phyloP scores from a whole-genome alignment of 1,140 invertebrate genomes.

The Macrotrachela quadricornifera region DNA sequence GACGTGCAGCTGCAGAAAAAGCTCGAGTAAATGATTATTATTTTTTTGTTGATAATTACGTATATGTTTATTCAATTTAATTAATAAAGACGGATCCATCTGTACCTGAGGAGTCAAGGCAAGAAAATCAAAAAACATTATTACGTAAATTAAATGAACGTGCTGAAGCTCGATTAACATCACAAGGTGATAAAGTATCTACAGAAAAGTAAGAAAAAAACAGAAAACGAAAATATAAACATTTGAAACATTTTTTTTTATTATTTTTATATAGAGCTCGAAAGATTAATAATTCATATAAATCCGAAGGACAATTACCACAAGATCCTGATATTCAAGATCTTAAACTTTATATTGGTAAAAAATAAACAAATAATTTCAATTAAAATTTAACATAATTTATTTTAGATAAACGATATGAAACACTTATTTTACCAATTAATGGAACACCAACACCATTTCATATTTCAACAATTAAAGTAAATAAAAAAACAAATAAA shows the following conservation, averaged over 20 bases:
- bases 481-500: constrained; percentile 11
- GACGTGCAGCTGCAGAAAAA: too few species aligned
- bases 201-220: constrained; percentile 41
- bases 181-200: constrained; percentile 51
- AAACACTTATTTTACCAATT: constrained; percentile 84
- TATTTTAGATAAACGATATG: constrained; percentile 69
- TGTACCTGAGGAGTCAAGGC: constrained; percentile 73
- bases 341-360: constrained; percentile 79
- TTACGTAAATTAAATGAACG: constrained; percentile 69
- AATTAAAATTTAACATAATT: background rate
- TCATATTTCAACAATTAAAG: constrained; percentile 91
- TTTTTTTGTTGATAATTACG: background rate
- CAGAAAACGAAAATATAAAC: background rate
- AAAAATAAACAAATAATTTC: constrained; percentile 17
- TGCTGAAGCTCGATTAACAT: constrained; percentile 67
- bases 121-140: constrained; percentile 84
- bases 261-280: constrained; percentile 35
- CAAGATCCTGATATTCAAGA: constrained; percentile 72
- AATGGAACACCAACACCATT: constrained; percentile 87
- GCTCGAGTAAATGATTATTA: background rate
- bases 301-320: constrained; percentile 70
- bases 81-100: constrained; percentile 42
- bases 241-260: constrained; percentile 7
- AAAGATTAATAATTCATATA: constrained; percentile 84
- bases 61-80: background rate